Conservation (phyloP, 2,797 vertebrate species). For the Lithobates sylvaticus region DNA sequence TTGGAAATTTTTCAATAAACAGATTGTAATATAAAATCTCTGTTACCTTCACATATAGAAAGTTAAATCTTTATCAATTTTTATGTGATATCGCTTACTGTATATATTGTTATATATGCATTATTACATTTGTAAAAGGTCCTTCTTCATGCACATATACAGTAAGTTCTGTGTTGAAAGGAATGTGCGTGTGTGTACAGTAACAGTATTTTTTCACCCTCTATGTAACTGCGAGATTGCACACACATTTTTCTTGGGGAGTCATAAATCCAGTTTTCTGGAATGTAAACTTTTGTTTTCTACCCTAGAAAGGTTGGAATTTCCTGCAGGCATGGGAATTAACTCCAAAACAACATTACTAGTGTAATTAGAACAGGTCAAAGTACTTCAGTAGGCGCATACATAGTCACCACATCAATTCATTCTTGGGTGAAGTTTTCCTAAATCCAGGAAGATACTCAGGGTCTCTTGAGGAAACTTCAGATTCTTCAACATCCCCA, state of each 20-base stretch:
- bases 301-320: constrained; percentile 31
- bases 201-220: background rate
- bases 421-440: constrained; percentile 30
- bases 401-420: constrained; percentile 64
- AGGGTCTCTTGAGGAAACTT: constrained; percentile 2
- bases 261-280: constrained; percentile 35
- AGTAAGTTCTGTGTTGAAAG: no score
- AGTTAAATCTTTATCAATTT: no score
- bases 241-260: background rate
- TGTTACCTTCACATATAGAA: no score
- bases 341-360: constrained; percentile 8
- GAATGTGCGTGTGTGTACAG: background rate
- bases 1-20: no score
- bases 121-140: no score
- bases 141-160: no score
- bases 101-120: no score
- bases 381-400: constrained; percentile 17
- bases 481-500: background rate
- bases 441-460: constrained; percentile 8
- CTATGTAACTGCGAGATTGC: background rate
- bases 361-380: constrained; percentile 26
- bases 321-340: constrained; percentile 37
- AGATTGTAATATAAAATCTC: no score
- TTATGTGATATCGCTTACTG: no score
- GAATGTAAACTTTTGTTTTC: constrained; percentile 34